Evolutionary conservation across 1,140 invertebrate genomes (phyloP).

Genomic region (Triops cancriformis): DNA sequence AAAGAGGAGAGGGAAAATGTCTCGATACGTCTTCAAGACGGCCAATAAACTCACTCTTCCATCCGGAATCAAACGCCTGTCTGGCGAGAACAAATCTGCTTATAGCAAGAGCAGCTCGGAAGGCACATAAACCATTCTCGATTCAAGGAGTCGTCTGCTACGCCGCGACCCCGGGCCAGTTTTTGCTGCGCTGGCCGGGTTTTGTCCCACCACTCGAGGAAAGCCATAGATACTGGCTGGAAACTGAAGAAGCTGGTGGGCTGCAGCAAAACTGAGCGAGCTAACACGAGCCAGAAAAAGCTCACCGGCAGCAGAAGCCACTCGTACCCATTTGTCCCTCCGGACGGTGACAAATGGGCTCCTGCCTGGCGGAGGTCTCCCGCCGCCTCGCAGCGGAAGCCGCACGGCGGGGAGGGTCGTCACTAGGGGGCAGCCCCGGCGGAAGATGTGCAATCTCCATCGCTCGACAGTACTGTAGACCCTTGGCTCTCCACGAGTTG

Average conservation of each 20-base stretch:
- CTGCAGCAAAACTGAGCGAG: background rate
- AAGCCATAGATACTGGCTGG: background rate
- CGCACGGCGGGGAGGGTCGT: background rate
- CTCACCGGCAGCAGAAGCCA: background rate
- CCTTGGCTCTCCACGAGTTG: background rate
- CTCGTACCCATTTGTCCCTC: background rate
- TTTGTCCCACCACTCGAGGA: background rate
- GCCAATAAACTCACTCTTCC: slow-evolving; percentile 1
- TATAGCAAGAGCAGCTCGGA: background rate
- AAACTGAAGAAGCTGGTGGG: slow-evolving; percentile 14
- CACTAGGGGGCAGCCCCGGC: background rate
- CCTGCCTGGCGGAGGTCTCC: background rate
- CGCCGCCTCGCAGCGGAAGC: background rate
- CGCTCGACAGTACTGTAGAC: background rate
- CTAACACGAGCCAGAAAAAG: background rate
- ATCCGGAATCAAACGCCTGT: background rate
- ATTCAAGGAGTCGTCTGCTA: background rate
- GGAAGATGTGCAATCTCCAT: too few relatives aligned
- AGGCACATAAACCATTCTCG: background rate
- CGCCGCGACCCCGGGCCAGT: background rate
- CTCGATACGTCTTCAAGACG: background rate
- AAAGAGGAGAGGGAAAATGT: too few relatives aligned
- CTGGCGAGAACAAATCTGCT: background rate
- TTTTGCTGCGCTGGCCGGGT: background rate
- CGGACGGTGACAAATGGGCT: background rate